phyloP scores from a whole-genome alignment of 2,888 invertebrate genomes.

The Oconnorella tubifera region DNA sequence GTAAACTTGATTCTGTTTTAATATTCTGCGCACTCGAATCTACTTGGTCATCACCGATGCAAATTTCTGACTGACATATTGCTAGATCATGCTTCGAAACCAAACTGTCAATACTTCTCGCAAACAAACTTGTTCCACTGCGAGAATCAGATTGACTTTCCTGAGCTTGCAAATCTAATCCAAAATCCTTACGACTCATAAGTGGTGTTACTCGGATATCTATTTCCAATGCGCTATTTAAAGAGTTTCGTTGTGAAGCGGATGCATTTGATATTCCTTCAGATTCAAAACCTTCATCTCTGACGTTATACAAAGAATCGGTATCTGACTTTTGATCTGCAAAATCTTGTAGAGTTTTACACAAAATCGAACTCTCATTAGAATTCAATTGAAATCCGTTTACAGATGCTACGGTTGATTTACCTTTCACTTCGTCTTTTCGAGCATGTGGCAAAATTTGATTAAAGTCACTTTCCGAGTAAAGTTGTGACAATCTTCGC shows the following conservation, averaged over 20 bases:
- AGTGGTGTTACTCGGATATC: slow-evolving; percentile 30
- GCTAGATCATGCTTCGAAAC: slow-evolving; percentile 4
- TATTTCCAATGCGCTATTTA: slow-evolving; percentile 51
- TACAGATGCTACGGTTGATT: no score
- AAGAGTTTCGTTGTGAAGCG: slow-evolving; percentile 43
- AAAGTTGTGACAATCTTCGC: slow-evolving; percentile 19
- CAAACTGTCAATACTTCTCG: slow-evolving; percentile 3
- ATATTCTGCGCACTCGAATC: not conserved
- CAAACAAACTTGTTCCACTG: not conserved
- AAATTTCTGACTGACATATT: not conserved
- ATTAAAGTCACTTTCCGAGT: slow-evolving; percentile 13
- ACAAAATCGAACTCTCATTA: no score
- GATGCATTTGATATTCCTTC: slow-evolving; percentile 33
- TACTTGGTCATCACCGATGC: not conserved
- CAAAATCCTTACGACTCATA: slow-evolving; percentile 10
- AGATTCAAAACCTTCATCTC: slow-evolving; percentile 53
- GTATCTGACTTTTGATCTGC: slow-evolving; percentile 6
- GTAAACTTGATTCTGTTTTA: not conserved
- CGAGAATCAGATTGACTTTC: not conserved
- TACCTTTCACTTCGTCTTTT: no score
- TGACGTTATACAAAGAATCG: slow-evolving; percentile 12
- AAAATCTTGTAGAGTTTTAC: no score
- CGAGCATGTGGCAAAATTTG: no score
- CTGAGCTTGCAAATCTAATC: not conserved
- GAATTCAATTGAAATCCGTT: no score